Percentiles rank a stretch among this genome's conserved stretches.
phyloP scores from a whole-genome alignment of 2,113 vertebrate genomes.

The Meleagris gallopavo region DNA sequence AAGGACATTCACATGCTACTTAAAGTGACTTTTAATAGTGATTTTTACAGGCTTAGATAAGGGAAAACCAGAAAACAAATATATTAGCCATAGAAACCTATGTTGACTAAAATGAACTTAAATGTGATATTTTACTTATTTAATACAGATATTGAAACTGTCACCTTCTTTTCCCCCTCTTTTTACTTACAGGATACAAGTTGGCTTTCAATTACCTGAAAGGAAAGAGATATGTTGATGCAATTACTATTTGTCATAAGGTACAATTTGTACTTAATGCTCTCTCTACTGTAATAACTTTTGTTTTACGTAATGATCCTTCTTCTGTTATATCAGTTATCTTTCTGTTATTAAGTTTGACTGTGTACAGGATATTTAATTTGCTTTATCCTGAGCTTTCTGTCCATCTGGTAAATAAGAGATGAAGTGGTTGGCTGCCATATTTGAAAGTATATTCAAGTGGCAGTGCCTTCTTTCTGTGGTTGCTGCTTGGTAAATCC shows the following conservation, averaged over 20 bases:
- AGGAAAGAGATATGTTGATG: constrained; percentile 93
- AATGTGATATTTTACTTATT: background rate
- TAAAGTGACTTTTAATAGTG: background rate
- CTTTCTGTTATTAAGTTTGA: background rate
- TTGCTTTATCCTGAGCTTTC: background rate
- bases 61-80: background rate
- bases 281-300: background rate
- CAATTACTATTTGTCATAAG: constrained; percentile 95
- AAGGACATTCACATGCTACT: background rate
- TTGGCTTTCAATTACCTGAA: constrained; percentile 98
- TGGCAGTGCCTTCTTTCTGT: background rate
- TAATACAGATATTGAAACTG: background rate
- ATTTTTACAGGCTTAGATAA: background rate
- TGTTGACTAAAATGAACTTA: background rate
- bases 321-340: background rate
- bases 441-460: background rate
- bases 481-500: background rate
- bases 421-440: background rate
- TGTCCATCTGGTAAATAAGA: background rate
- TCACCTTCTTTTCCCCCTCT: background rate
- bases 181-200: constrained; percentile 89
- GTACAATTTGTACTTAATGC: constrained; percentile 73
- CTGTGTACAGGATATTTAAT: background rate
- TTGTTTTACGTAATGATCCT: background rate
- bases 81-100: background rate